Conservation (phyloP, 1,140 invertebrate genomes). For the Penaeus chinensis region DNA sequence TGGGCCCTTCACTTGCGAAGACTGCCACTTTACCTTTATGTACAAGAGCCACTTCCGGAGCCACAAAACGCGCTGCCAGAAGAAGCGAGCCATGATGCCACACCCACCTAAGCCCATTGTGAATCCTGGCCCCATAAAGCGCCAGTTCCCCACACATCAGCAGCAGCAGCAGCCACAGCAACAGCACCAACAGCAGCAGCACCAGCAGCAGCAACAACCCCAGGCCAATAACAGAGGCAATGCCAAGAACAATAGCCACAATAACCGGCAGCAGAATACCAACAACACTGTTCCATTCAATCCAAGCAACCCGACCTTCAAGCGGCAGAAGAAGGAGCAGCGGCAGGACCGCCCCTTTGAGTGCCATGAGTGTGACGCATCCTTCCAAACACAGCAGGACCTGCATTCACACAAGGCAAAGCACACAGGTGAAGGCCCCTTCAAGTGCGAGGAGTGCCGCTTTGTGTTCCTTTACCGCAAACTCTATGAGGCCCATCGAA, state of each 20-base stretch:
- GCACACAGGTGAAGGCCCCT: constrained; percentile 62
- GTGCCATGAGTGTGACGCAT: constrained; percentile 62
- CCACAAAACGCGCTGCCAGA: constrained; percentile 61
- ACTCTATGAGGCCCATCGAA: constrained; percentile 60
- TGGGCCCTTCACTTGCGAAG: constrained; percentile 63
- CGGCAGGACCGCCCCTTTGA: constrained; percentile 58
- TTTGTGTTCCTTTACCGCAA: constrained; percentile 62
- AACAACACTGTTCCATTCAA: constrained; percentile 53
- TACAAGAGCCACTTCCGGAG: constrained; percentile 63
- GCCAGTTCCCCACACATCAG: constrained; percentile 62
- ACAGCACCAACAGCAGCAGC: constrained; percentile 25
- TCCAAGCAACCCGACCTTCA: constrained; percentile 60
- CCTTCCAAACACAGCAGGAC: constrained; percentile 55
- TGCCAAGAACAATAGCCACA: constrained; percentile 12
- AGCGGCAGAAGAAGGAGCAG: constrained; percentile 55
- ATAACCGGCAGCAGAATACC: neutral
- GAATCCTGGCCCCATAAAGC: constrained; percentile 42
- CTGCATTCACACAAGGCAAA: constrained; percentile 58
- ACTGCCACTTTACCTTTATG: constrained; percentile 64
- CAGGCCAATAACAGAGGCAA: constrained; percentile 27
- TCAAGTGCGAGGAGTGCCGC: constrained; percentile 59
- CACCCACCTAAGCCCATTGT: constrained; percentile 48
- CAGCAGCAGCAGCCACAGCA: neutral
- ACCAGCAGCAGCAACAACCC: constrained; percentile 41
- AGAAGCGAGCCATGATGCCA: constrained; percentile 61